Evolutionary conservation across 2,113 vertebrate genomes (phyloP), one percentile per base, ranked within the genome.

Genomic region (Tachuris rubrigastra): DNA sequence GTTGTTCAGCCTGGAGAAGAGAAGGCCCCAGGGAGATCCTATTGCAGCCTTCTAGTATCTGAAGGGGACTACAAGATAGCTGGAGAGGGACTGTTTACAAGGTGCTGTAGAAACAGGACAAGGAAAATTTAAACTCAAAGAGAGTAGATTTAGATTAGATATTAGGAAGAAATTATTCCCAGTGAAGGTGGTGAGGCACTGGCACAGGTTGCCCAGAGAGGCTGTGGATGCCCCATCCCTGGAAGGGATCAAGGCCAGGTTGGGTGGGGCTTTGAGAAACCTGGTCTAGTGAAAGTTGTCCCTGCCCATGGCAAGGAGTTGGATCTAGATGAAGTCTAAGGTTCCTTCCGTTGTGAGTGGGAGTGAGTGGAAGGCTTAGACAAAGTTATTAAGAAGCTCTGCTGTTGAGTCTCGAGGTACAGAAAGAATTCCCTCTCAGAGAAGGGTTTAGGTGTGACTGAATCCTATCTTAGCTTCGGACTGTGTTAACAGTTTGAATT

Each of bases 191-290:
- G 7, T n/a, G 60, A 59, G 46, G 10, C 23, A 11, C 5, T 46
- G 23, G 46, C 23, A 30, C 6, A 46, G 2, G 46, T 46, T 75
- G 30, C 46, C 20, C 20, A 53, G 39, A 41, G 52, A 39, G 67
- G 9, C 10, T 22, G n/a, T 8, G 23, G 13, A 3, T 46, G 4
- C 4, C 20, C 8, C 14, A 60, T 1, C 20, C 13, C 20, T 35
- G n/a, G 15, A 60, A 89, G 6, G 15, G 11, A 27, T 39, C 28
- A 60, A 68, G 13, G 28, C 4, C 5, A 46, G 6, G n/a, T 30
- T 68, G 14, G 13, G 30, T 53, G 20, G 71, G 22, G 9, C 33
- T 30, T 10, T n/a, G 24, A 82, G 20, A 12, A 31, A 28, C 9
- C 22, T 58, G 21, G 7, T 31, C 39, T 39, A 25, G 5, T 7